These are phyloP conservation scores for Clangula hyemalis DNA, from an alignment of 2,797 vertebrate species.

Conservation along the genomic window DNA sequence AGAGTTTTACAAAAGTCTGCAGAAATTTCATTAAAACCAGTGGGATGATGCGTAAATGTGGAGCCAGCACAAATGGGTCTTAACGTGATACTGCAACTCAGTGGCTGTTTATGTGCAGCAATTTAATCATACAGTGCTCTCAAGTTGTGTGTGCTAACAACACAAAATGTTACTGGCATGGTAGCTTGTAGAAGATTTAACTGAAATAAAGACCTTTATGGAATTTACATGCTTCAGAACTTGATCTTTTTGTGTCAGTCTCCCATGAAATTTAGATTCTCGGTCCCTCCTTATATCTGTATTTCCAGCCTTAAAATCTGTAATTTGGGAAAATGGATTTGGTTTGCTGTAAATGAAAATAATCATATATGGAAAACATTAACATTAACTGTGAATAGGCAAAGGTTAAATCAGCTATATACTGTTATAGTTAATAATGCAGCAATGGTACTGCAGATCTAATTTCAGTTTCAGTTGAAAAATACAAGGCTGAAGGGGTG, in stretches of 20 bases:
- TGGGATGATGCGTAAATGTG: not conserved
- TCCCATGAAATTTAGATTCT: not conserved
- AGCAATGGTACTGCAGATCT: not conserved
- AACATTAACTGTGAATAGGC: not conserved
- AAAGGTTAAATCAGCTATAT: not conserved
- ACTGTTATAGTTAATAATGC: not conserved
- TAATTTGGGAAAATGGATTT: not conserved
- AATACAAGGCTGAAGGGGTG: not conserved
- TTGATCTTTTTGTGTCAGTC: not conserved
- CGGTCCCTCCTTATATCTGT: not conserved
- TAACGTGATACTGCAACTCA: not conserved
- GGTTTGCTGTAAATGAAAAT: not conserved
- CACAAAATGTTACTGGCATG: not conserved
- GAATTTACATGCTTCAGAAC: not conserved
- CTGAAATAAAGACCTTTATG: not conserved
- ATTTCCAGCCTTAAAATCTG: not conserved
- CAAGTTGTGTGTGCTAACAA: not conserved
- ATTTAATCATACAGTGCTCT: not conserved
- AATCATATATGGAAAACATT: not conserved
- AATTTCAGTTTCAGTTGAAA: not conserved
- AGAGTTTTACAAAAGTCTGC: not conserved
- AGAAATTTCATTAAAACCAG: not conserved
- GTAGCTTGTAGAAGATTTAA: not conserved
- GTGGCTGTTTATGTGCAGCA: not conserved
- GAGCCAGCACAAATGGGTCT: not conserved